A percentile compares a stretch with the other conserved stretches of the same genome.
Conservation (phyloP, 2,113 vertebrate species). For the Scomber colias region DNA sequence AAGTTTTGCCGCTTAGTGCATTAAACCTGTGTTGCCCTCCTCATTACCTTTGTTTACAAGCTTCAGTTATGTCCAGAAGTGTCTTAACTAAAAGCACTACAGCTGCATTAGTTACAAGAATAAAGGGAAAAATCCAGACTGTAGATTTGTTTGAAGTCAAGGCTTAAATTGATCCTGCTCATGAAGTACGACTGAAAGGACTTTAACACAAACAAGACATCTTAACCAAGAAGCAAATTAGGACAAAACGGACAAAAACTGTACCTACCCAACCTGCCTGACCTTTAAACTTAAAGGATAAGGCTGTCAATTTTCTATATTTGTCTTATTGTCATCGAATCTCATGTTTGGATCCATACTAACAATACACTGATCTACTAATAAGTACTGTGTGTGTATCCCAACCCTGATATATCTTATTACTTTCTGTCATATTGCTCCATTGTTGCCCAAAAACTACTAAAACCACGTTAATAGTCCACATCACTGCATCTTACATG, state of each 20-base stretch:
- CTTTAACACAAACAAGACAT: background rate
- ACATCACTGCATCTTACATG: too few species aligned
- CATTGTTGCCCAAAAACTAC: too few species aligned
- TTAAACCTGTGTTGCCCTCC: constrained; percentile 44
- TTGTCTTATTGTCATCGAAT: too few species aligned
- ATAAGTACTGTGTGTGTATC: too few species aligned
- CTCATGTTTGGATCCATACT: too few species aligned
- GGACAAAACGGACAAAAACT: background rate
- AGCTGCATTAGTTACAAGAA: background rate
- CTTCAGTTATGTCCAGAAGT: constrained; percentile 24
- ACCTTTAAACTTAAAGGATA: background rate
- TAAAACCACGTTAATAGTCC: too few species aligned
- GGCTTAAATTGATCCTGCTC: background rate
- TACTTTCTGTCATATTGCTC: too few species aligned
- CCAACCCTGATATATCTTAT: too few species aligned
- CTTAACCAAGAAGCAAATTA: background rate
- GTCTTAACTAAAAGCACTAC: constrained; percentile 30
- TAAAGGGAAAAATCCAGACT: background rate
- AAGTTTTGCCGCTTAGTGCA: constrained; percentile 18
- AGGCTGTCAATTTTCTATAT: too few species aligned
- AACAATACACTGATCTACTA: too few species aligned
- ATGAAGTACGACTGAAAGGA: background rate
- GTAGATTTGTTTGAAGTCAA: background rate
- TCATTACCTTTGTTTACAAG: constrained; percentile 47
- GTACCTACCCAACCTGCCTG: background rate